Conservation (phyloP, 2,113 vertebrate species). For the Melierax canorus region DNA sequence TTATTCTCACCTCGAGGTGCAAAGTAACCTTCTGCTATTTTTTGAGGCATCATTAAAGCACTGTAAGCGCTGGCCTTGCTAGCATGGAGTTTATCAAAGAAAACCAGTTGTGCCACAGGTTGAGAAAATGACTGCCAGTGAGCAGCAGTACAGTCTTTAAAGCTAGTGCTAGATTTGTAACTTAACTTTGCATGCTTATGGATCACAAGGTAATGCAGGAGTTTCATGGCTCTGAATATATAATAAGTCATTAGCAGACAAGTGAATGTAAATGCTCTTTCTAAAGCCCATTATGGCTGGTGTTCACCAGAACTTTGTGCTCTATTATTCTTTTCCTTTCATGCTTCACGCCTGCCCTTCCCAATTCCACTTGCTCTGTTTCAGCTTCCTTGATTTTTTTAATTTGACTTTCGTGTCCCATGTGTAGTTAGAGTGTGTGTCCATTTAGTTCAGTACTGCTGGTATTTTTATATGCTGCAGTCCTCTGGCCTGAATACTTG, state of each 20-base stretch:
- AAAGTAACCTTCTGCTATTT: not conserved
- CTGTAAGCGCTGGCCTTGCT: not conserved
- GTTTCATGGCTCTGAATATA: conserved; percentile 10
- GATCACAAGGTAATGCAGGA: not conserved
- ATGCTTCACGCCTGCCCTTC: not conserved
- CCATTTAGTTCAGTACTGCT: conserved; percentile 2
- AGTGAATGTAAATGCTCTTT: not conserved
- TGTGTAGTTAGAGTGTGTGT: not conserved
- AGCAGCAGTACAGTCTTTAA: not conserved
- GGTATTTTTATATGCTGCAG: not conserved
- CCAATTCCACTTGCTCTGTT: not conserved
- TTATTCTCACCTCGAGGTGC: not conserved
- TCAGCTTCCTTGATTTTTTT: not conserved
- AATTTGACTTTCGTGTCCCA: conserved; percentile 13
- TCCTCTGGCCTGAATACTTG: conserved; percentile 35
- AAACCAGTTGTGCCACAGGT: not conserved
- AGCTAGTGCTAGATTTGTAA: not conserved
- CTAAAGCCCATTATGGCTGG: not conserved
- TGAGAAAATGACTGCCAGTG: not conserved
- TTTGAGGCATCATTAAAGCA: not conserved
- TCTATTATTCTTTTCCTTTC: conserved; percentile 14
- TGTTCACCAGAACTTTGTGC: conserved; percentile 18
- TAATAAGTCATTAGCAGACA: conserved; percentile 12
- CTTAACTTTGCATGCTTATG: not conserved
- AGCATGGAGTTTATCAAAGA: not conserved